Evolutionary conservation across 1,140 invertebrate species (phyloP).

Genomic region (Papilio polytes): DNA sequence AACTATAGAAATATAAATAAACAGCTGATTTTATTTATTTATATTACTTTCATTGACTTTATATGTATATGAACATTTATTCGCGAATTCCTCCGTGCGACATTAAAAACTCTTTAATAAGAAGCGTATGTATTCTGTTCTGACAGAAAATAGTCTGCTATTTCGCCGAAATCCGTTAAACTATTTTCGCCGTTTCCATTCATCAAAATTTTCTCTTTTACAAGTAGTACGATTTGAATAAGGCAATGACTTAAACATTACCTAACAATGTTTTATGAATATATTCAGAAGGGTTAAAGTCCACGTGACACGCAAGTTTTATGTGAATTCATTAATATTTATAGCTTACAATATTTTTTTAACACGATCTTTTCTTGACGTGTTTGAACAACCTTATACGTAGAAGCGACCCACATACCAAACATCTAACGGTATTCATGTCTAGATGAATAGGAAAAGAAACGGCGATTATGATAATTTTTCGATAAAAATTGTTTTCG

Average conservation of each 20-base stretch:
- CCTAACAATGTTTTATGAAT: background rate
- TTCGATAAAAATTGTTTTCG: background rate
- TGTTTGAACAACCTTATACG: background rate
- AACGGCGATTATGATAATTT: slow-evolving; percentile 1
- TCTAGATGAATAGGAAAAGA: background rate
- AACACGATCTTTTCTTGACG: background rate
- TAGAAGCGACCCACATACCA: background rate
- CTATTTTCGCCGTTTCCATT: no score
- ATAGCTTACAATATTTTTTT: background rate
- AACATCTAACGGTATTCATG: background rate
- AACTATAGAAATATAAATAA: no score
- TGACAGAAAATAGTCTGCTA: no score
- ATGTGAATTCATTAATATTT: slow-evolving; percentile 12
- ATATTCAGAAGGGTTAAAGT: background rate
- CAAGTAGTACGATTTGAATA: background rate
- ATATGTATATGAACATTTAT: no score
- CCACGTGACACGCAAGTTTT: background rate
- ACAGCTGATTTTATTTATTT: no score
- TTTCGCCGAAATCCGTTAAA: no score
- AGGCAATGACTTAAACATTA: background rate
- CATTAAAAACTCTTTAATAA: no score
- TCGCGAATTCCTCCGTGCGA: no score
- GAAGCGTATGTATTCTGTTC: no score
- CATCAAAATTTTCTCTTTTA: background rate
- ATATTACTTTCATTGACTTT: no score